Base-by-base conservation (phyloP, 1,140 invertebrate species). In the Lanistes nyassanus region DNA sequence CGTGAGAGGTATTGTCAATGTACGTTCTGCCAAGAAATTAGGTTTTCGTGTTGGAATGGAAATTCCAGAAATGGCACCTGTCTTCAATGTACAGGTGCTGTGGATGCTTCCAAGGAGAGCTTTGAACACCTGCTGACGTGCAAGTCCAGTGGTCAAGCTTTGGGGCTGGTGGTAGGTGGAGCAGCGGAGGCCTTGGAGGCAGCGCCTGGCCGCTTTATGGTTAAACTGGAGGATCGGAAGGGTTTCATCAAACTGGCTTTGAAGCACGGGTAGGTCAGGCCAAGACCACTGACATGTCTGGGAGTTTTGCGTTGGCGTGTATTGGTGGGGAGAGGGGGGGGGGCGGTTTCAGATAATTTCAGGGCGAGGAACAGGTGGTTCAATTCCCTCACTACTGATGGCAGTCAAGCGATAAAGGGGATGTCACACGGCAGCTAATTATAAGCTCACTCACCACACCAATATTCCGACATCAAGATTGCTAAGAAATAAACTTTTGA, bases 71-170 rank as follows among this genome's bases (percentile, higher is more conserved):
- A n/a, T n/a, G n/a, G n/a, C n/a, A n/a, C n/a, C n/a, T 47, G 3
- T 67, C 34, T 67, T 7, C 4, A 31, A 6, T 26, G 19, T 21
- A 3, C 68, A 92, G 92, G 91, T 26, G 77, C 77, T 16, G 90
- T 92, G 80, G 91, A 93, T 7, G 92, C 93, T 1, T 79, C 80
- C 29, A 79, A 68, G 75, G 79, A 81, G 79, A 87, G 87, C 75
- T 80, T 88, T 65, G 75, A 81, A 23, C 58, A 86, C 34, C 70
- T 88, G 29, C 0, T 29, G 39, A 72, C 81, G 31, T 77, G 82
- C 55, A 64, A 80, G 51, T 79, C 79, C 26, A 79, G 65, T 37
- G 86, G 86, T n/a, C 85, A 87, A 66, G 86, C 83, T 23, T 42
- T 85, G 1, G 82, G 78, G 29, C 73, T 88, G 21, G 81, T 88